Evolutionary conservation across 1,140 invertebrate genomes (phyloP).

Genomic region (Drosophila suzukii): DNA sequence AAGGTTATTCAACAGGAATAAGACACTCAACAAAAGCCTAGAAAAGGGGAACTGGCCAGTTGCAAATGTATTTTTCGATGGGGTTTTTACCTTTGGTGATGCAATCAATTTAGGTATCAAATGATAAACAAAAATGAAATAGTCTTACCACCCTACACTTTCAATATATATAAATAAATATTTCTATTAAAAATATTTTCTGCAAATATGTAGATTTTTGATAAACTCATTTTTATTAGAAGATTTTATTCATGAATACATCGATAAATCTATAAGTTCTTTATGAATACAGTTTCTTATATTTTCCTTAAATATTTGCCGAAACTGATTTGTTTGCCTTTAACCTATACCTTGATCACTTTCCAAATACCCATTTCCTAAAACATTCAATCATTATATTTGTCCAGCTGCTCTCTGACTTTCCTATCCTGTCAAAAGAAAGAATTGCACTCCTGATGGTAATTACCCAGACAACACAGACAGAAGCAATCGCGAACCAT

Average conservation of each 20-base stretch:
- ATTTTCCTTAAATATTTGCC: not conserved
- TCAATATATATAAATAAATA: too few relatives aligned
- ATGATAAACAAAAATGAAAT: not conserved
- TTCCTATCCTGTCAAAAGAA: not conserved
- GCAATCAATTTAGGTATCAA: not conserved
- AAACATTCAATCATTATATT: constrained; percentile 22
- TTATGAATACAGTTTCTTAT: too few relatives aligned
- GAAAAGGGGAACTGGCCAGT: not conserved
- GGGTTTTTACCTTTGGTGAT: not conserved
- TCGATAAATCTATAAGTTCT: too few relatives aligned
- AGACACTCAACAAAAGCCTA: not conserved
- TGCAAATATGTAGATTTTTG: too few relatives aligned
- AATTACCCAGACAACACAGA: constrained; percentile 33
- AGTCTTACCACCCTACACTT: too few relatives aligned
- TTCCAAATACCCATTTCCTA: not conserved
- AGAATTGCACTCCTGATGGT: constrained; percentile 29
- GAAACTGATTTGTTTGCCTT: not conserved
- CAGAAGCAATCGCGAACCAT: constrained; percentile 34
- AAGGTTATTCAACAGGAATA: not conserved
- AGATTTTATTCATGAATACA: too few relatives aligned
- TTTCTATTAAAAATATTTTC: too few relatives aligned
- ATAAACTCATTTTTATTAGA: too few relatives aligned
- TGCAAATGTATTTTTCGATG: not conserved
- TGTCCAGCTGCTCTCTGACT: constrained; percentile 21
- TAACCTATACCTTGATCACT: not conserved